Conservation (phyloP, 2,888 invertebrate genomes). For the Ryuthela nishihirai region DNA sequence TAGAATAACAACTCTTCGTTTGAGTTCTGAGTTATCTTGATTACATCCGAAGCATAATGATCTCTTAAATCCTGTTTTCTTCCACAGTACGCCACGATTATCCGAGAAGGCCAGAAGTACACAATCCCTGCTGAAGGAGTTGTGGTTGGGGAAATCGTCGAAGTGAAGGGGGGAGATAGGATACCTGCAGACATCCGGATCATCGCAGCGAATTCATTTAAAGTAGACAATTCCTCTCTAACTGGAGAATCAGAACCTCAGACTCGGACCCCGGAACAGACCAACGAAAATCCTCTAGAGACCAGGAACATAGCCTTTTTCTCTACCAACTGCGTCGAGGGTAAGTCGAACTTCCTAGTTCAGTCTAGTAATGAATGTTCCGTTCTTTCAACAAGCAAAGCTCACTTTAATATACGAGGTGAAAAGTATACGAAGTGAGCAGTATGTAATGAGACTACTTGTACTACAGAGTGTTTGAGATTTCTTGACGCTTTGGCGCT, state of each 20-base stretch:
- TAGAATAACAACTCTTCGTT: too few species aligned
- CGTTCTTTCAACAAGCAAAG: too few species aligned
- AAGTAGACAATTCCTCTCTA: slow-evolving; percentile 90
- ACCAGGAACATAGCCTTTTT: slow-evolving; percentile 94
- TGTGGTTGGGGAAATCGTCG: slow-evolving; percentile 95
- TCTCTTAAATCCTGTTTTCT: too few species aligned
- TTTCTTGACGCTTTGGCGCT: too few species aligned
- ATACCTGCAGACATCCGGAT: slow-evolving; percentile 97
- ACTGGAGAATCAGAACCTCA: slow-evolving; percentile 95
- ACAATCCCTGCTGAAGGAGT: slow-evolving; percentile 65
- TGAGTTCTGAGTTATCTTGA: too few species aligned
- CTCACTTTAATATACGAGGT: too few species aligned
- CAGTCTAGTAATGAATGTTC: not conserved
- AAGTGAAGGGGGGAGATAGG: slow-evolving; percentile 98
- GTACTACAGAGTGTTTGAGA: too few species aligned
- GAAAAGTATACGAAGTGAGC: too few species aligned
- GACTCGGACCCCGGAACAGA: slow-evolving; percentile 82
- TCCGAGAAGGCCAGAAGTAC: slow-evolving; percentile 54
- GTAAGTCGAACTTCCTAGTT: slow-evolving; percentile 25
- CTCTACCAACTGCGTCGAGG: slow-evolving; percentile 94
- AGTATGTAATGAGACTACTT: too few species aligned
- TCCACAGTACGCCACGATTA: slow-evolving; percentile 82
- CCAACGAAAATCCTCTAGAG: slow-evolving; percentile 93
- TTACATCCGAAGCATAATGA: too few species aligned
- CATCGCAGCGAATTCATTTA: slow-evolving; percentile 92